Conservation (phyloP, 1,140 invertebrate species). For the Thrips palmi region DNA sequence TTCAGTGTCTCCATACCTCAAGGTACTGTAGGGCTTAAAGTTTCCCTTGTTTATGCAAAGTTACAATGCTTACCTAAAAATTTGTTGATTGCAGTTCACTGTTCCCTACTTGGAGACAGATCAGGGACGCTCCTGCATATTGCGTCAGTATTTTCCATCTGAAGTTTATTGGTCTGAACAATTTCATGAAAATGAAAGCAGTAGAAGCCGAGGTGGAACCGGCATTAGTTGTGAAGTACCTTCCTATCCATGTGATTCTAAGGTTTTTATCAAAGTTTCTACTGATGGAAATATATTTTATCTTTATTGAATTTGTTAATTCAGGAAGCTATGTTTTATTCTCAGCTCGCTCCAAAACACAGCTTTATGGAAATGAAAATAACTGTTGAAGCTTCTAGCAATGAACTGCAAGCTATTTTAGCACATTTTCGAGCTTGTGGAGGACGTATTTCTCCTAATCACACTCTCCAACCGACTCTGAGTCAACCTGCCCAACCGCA, state of each 20-base stretch:
- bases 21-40: constrained; percentile 12
- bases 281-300: neutral
- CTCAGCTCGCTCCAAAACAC: constrained; percentile 31
- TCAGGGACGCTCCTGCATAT: constrained; percentile 49
- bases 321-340: constrained; percentile 11
- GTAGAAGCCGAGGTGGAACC: neutral
- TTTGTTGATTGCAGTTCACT: constrained; percentile 35
- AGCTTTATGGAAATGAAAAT: constrained; percentile 52
- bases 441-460: constrained; percentile 34
- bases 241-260: neutral
- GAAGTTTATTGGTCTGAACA: constrained; percentile 60
- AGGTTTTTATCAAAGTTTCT: constrained; percentile 2
- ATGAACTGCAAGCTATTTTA: constrained; percentile 46
- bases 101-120: constrained; percentile 82
- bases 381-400: constrained; percentile 34
- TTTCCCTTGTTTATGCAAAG: neutral
- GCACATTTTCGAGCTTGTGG: constrained; percentile 77
- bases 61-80: neutral
- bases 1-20: constrained; percentile 71
- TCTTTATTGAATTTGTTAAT: constrained; percentile 10
- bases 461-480: too few relatives aligned
- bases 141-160: constrained; percentile 58
- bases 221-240: neutral
- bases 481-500: too few relatives aligned
- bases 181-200: constrained; percentile 20